A percentile compares a stretch with the other conserved stretches of the same genome.
These are phyloP conservation scores for Oedothorax gibbosus DNA, from an alignment of 1,140 invertebrate species.

Conservation along the genomic window DNA sequence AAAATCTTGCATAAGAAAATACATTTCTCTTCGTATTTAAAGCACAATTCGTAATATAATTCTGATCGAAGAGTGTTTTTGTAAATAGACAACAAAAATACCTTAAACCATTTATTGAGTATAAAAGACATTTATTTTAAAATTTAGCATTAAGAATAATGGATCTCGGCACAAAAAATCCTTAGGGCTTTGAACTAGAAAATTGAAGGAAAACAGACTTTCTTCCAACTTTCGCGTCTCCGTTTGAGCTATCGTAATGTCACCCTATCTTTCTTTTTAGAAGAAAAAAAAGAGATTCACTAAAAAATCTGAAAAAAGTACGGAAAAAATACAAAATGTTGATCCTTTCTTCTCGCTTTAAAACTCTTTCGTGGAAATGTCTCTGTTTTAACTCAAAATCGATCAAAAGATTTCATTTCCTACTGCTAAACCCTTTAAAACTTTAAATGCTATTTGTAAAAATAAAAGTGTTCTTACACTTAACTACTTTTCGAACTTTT, in stretches of 20 bases:
- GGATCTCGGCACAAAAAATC: not conserved
- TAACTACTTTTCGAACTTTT: not conserved
- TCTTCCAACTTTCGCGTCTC: not conserved
- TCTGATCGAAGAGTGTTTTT: no score
- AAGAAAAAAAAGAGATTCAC: conserved; percentile 2
- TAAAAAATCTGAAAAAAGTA: conserved; percentile 45
- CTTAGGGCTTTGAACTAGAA: not conserved
- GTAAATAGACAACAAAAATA: no score
- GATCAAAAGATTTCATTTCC: conserved; percentile 52
- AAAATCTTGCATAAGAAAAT: no score
- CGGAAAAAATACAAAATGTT: conserved; percentile 54
- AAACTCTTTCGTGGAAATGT: conserved; percentile 57
- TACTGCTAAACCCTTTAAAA: conserved; percentile 7
- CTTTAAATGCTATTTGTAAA: not conserved
- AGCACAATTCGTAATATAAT: no score
- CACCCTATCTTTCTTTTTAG: conserved; percentile 39
- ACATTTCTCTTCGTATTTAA: no score
- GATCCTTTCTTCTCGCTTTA: conserved; percentile 60
- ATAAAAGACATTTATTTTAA: not conserved
- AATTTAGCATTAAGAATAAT: conserved; percentile 13
- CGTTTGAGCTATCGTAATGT: conserved; percentile 44
- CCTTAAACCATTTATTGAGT: no score
- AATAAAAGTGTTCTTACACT: not conserved
- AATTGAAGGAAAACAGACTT: conserved; percentile 24
- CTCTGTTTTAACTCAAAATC: conserved; percentile 59